These are phyloP conservation scores for Metopia argyrocephala DNA, from an alignment of 2,888 invertebrate species.

Conservation along the genomic window DNA sequence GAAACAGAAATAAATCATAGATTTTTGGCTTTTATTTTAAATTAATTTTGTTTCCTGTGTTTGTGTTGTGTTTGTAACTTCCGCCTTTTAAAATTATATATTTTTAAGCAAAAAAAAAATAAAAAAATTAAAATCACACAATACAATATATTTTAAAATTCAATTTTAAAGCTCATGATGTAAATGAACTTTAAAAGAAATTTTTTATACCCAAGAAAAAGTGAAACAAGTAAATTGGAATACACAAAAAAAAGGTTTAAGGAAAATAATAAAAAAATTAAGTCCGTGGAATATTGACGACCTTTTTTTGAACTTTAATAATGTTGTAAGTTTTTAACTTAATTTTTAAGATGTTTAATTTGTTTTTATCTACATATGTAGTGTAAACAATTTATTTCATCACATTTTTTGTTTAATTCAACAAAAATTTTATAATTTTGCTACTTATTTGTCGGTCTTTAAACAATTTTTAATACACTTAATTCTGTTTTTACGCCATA, in stretches of 20 bases:
- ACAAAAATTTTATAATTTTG: no score
- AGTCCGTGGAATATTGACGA: no score
- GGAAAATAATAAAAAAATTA: neutral
- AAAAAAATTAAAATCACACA: neutral
- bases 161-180: neutral
- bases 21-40: conserved; percentile 1
- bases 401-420: no score
- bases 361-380: no score
- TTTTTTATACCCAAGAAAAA: neutral
- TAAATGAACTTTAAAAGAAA: conserved; percentile 15
- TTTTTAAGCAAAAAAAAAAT: neutral
- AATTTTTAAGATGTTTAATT: no score
- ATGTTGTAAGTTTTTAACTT: no score
- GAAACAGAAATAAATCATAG: conserved; percentile 15
- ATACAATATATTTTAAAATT: neutral
- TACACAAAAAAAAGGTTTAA: neutral
- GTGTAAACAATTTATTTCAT: no score
- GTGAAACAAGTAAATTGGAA: neutral
- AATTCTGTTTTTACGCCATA: no score
- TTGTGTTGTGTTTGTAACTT: no score
- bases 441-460: no score
- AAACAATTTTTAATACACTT: no score
- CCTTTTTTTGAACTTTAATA: no score
- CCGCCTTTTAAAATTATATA: conserved; percentile 14
- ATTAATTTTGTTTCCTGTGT: conserved; percentile 17